Base-by-base conservation (phyloP, 2,888 invertebrate genomes). In the Embidobia sp. region DNA sequence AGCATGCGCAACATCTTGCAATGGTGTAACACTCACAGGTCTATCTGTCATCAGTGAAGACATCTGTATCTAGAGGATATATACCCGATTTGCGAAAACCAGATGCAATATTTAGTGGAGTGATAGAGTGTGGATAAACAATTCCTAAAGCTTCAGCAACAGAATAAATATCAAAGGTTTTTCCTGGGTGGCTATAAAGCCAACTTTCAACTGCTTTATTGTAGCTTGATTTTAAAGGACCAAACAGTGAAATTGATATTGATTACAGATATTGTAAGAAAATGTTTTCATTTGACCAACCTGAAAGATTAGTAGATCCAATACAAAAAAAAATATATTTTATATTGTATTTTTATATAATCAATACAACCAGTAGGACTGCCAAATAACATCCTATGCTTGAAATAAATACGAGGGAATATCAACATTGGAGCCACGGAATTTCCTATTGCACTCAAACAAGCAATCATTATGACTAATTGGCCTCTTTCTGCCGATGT, bases 211-310 rank as follows among this genome's bases (percentile, higher is more conserved):
- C 16, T 10, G 49, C 31, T 2, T 6, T 4, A 18, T 49, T 33
- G 8, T 51, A 51, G 33, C 7, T 7, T n/a, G 33, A 10, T 22
- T 51, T 51, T 6, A 51, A 33, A 5, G 33, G 49, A 6, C 33
- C 31, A 33, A 11, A 51, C 1, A 51, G 19, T 2, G 49, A 33
- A 6, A 55, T 29, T n/a, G n/a, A n/a, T n/a, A n/a, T n/a, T n/a
- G n/a, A n/a, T n/a, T n/a, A n/a, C 22, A 22, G 22, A 22, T 22
- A 40, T 44, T 19, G 90, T 81, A 69, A 69, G 81, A 83, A 77
- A 33, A 7, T 40, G 16, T 40, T 16, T 40, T 40, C 7, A 40
- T 15, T 15, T 16, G 18, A 16, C 40, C 40, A 40, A 40, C 40
- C 40, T 16, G 16, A 16, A 16, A 18, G 40, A 8, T 40, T 15